Base-by-base conservation (phyloP, 2,888 invertebrate genomes). In the Patella depressa region DNA sequence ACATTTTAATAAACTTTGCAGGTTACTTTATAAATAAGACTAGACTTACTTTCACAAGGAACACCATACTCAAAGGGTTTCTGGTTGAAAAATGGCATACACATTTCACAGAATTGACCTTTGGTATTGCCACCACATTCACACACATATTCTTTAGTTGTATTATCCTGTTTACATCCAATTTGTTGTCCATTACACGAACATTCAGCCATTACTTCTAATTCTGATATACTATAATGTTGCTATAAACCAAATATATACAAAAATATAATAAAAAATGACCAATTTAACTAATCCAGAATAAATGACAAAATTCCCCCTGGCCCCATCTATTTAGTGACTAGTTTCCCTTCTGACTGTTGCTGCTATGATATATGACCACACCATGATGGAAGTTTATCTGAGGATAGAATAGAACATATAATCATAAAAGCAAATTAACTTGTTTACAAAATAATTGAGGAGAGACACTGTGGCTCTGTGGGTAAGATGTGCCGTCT, bases 91-190 rank as follows among this genome's bases (percentile, higher is more conserved):
- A 85, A 78, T 11, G 85, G 84, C 73, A 79, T 74, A 79, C 88
- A 88, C 7, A 74, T 65, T 69, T 88, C 84, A 80, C 88, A 88
- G 74, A 75, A 83, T 70, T 76, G 72, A 15, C 88, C 88, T 54
- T 74, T 74, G 1, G 88, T 86, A 80, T 85, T 84, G 24, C 84
- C 85, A 0, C 87, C 88, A 82, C 88, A 88, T n/a, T 85, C 81
- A 79, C 88, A 88, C 79, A 83, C 82, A 78, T 82, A 88, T 74
- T 80, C 78, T 9, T 82, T 84, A 3, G 86, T 85, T 14, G 55
- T 54, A 24, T 80, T 77, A 71, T 76, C 82, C 53, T 78, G 53
- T 14, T 74, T 79, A 79, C 88, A 88, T 11, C 73, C 85, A 14
- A 77, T 81, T 34, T 84, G 81, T 19, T 82, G 85, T 2, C 85